Conservation (phyloP, 1,140 invertebrate species). For the Drosophila nigromelanica region DNA sequence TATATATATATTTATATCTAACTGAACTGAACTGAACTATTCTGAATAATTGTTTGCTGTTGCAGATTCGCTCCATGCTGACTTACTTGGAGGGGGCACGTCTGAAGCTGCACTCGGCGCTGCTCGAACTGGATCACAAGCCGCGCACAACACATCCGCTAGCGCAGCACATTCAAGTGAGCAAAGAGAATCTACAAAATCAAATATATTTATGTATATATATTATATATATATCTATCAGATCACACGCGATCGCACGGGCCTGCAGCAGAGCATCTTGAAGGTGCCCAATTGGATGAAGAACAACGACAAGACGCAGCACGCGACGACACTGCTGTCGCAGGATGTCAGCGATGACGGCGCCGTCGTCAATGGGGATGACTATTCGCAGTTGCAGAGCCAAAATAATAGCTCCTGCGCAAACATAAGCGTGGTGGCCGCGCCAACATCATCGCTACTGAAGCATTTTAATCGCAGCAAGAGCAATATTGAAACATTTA, state of each 20-base stretch:
- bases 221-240: constrained; percentile 75
- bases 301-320: constrained; percentile 85
- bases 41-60: background rate
- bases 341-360: constrained; percentile 76
- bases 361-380: constrained; percentile 66
- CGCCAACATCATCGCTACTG: constrained; percentile 29
- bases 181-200: background rate
- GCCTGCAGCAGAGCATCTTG: constrained; percentile 92
- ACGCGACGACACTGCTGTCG: constrained; percentile 46
- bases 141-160: constrained; percentile 91
- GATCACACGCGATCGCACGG: constrained; percentile 94
- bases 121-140: constrained; percentile 92
- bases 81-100: constrained; percentile 95
- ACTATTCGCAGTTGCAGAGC: constrained; percentile 51
- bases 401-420: constrained; percentile 66
- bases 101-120: constrained; percentile 92
- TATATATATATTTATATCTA: too few relatives aligned
- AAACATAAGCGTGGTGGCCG: constrained; percentile 54
- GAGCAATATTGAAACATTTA: constrained; percentile 79
- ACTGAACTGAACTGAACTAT: background rate
- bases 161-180: constrained; percentile 89
- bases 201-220: background rate
- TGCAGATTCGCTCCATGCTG: constrained; percentile 97
- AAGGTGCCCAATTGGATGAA: constrained; percentile 93
- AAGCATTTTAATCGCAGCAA: constrained; percentile 79